Conservation (phyloP, 2,888 invertebrate genomes). For the Cremastobaeus sp. region DNA sequence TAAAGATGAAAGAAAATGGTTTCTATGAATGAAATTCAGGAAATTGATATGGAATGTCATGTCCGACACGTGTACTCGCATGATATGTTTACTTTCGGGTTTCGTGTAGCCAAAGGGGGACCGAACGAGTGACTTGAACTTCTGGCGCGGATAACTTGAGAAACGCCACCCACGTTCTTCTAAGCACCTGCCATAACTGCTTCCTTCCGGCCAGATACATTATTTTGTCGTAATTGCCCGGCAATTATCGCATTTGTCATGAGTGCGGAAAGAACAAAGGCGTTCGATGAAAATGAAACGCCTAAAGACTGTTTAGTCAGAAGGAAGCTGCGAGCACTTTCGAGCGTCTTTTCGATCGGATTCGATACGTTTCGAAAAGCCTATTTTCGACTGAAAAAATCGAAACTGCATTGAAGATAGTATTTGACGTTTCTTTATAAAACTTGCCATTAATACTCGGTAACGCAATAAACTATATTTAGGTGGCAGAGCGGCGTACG, state of each 20-base stretch:
- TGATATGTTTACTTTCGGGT: slow-evolving; percentile 67
- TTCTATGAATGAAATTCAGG: slow-evolving; percentile 27
- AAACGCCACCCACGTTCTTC: slow-evolving; percentile 63
- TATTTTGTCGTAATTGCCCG: slow-evolving; percentile 19
- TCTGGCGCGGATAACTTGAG: slow-evolving; percentile 29
- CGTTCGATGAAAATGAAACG: too few species aligned
- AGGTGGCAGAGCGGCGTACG: slow-evolving; percentile 74
- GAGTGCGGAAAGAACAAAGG: slow-evolving; percentile 20
- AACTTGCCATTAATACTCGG: slow-evolving; percentile 77
- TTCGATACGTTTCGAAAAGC: too few species aligned
- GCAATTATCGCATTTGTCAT: slow-evolving; percentile 27
- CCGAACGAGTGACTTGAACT: slow-evolving; percentile 22
- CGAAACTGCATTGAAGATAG: slow-evolving; percentile 49
- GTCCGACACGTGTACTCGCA: slow-evolving; percentile 68
- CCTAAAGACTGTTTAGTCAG: too few species aligned
- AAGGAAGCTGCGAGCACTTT: too few species aligned
- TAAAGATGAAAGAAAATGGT: not conserved
- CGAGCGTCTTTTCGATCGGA: too few species aligned
- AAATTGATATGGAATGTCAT: slow-evolving; percentile 29
- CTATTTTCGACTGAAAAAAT: slow-evolving; percentile 19
- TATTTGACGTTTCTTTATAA: slow-evolving; percentile 69
- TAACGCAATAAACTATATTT: slow-evolving; percentile 79
- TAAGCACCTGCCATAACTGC: slow-evolving; percentile 63
- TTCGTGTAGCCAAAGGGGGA: slow-evolving; percentile 34
- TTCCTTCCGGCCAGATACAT: slow-evolving; percentile 58